Evolutionary conservation across 1,140 invertebrate genomes (phyloP).

Genomic region (Littorina saxatilis): DNA sequence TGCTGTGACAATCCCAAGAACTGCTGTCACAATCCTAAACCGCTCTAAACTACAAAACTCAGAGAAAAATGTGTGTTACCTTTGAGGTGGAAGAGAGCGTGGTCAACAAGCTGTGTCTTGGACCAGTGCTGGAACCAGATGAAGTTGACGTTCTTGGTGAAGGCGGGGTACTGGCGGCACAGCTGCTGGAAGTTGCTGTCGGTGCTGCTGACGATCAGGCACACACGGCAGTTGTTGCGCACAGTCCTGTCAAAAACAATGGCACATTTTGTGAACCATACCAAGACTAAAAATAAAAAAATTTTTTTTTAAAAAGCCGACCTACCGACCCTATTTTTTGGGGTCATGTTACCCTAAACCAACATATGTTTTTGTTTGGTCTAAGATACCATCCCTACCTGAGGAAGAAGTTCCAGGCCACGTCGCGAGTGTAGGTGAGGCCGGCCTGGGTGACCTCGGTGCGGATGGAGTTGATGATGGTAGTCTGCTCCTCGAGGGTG

Average conservation of each 20-base stretch:
- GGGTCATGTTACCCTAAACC: no score
- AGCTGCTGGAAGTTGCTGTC: conserved; percentile 69
- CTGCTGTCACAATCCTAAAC: no score
- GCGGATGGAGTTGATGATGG: conserved; percentile 75
- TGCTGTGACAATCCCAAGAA: no score
- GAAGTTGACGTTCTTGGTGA: conserved; percentile 74
- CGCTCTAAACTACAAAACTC: no score
- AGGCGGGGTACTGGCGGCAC: conserved; percentile 70
- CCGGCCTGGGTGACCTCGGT: conserved; percentile 75
- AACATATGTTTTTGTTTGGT: neutral
- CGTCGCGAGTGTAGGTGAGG: conserved; percentile 73
- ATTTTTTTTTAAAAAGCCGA: no score
- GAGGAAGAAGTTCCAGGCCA: conserved; percentile 76
- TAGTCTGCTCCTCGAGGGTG: conserved; percentile 73
- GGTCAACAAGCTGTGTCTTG: conserved; percentile 69
- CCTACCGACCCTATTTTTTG: no score
- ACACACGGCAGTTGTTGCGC: conserved; percentile 73
- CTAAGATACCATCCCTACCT: conserved; percentile 55
- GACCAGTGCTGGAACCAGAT: conserved; percentile 75
- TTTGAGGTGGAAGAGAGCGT: conserved; percentile 72
- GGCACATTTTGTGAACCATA: no score
- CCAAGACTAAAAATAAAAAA: neutral
- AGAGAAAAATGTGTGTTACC: conserved; percentile 53
- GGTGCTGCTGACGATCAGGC: conserved; percentile 67
- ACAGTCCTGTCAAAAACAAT: conserved; percentile 64